A percentile compares a stretch with the other conserved stretches of the same genome.
phyloP scores from a whole-genome alignment of 2,888 invertebrate genomes.

The Andricus curvator region DNA sequence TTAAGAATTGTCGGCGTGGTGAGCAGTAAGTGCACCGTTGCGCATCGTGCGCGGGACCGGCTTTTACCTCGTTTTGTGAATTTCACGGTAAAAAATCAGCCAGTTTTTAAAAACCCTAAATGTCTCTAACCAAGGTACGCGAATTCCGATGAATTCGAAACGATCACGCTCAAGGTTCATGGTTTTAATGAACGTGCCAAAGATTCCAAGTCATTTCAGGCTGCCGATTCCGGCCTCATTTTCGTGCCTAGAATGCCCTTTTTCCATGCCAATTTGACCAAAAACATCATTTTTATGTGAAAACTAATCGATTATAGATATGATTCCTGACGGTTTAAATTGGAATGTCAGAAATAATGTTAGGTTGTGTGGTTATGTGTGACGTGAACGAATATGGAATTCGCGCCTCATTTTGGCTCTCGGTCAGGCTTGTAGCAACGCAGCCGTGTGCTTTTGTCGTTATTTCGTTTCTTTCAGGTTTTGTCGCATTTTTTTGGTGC shows the following conservation, averaged over 20 bases:
- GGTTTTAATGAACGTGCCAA: conserved; percentile 8
- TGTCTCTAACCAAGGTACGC: not conserved
- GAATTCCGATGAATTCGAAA: not conserved
- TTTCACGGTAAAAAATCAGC: not conserved
- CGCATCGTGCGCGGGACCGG: conserved; percentile 31
- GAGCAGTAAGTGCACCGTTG: not conserved
- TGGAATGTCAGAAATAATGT: not conserved
- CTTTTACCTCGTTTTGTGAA: conserved; percentile 17
- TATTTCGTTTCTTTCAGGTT: not conserved
- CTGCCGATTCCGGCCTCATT: not conserved
- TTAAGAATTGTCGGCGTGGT: conserved; percentile 38
- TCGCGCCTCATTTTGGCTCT: conserved; percentile 36
- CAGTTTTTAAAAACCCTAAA: not conserved
- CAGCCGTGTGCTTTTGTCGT: not conserved
- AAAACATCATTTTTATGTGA: not conserved
- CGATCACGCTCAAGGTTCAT: conserved; percentile 24
- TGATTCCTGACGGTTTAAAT: not conserved
- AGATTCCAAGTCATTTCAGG: not conserved
- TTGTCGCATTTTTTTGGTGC: not conserved
- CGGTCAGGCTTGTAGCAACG: conserved; percentile 1
- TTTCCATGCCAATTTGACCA: not conserved
- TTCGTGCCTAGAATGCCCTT: not conserved
- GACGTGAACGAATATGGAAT: conserved; percentile 31
- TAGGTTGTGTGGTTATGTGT: conserved; percentile 25
- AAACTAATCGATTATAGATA: not conserved